Conservation (phyloP, 2,797 vertebrate genomes). For the Cynodonichthys magdalenae region DNA sequence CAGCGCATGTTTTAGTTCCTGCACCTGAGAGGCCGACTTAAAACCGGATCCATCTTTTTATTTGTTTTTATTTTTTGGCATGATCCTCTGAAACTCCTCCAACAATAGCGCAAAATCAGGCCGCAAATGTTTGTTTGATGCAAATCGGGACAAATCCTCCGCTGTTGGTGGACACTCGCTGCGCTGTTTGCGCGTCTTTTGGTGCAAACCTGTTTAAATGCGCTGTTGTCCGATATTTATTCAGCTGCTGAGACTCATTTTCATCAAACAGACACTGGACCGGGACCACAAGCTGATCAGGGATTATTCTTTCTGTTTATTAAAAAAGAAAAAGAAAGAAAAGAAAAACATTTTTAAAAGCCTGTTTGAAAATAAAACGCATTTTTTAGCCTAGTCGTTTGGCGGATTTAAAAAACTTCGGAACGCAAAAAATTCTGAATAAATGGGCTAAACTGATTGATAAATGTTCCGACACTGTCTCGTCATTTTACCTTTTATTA, state of each 20-base stretch:
- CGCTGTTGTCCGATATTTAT: conserved; percentile 71
- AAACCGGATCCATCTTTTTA: too few relatives aligned
- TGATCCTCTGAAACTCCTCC: conserved; percentile 50
- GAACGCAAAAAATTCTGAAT: too few relatives aligned
- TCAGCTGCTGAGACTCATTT: conserved; percentile 75
- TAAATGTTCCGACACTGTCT: too few relatives aligned
- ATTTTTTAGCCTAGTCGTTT: background rate
- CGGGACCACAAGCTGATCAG: conserved; percentile 26
- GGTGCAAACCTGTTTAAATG: conserved; percentile 75
- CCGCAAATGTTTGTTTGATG: conserved; percentile 79
- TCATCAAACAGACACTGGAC: conserved; percentile 51
- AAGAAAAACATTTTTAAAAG: too few relatives aligned
- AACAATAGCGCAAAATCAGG: conserved; percentile 54
- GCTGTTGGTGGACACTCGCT: conserved; percentile 68
- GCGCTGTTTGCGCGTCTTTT: conserved; percentile 67
- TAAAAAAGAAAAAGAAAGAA: too few relatives aligned
- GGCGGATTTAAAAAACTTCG: background rate
- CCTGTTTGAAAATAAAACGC: background rate
- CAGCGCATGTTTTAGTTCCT: background rate
- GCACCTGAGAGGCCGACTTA: background rate
- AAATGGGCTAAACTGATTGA: too few relatives aligned
- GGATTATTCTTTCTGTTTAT: background rate
- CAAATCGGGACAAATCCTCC: conserved; percentile 78
- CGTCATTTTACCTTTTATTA: too few relatives aligned
- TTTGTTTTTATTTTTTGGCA: background rate